Evolutionary conservation across 2,113 vertebrate genomes (phyloP).

Genomic region (Phainopepla nitens): DNA sequence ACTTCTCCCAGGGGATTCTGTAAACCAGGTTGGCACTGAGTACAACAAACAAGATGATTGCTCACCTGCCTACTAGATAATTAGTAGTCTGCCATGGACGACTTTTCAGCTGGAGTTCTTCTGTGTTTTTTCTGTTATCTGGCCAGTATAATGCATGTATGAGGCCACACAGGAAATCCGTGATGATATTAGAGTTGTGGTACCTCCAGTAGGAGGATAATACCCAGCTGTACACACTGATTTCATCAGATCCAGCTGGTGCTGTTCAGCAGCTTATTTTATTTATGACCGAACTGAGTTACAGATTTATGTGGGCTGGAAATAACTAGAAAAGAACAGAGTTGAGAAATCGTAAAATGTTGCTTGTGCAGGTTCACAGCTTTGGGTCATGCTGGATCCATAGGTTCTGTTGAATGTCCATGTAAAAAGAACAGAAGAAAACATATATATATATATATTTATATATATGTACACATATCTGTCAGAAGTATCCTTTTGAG

Average conservation of each 20-base stretch:
- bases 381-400: background rate
- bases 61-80: background rate
- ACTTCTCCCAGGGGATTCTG: background rate
- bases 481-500: background rate
- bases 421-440: background rate
- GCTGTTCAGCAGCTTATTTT: constrained; percentile 35
- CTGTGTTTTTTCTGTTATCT: background rate
- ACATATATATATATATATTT: background rate
- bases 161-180: constrained; percentile 10
- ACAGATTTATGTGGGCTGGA: constrained; percentile 4
- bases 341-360: background rate
- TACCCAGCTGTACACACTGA: background rate
- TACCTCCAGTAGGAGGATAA: constrained; percentile 46
- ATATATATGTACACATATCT: background rate
- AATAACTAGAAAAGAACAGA: constrained; percentile 19
- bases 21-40: background rate
- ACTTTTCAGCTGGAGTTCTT: background rate
- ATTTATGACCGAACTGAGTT: background rate
- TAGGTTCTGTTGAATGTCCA: background rate
- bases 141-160: background rate
- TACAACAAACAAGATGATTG: background rate
- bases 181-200: background rate
- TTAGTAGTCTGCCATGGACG: background rate
- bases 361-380: background rate
- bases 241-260: constrained; percentile 46